These are phyloP conservation scores for Lasaia peninsularis DNA, from an alignment of 1,140 invertebrate genomes.

Conservation along the genomic window DNA sequence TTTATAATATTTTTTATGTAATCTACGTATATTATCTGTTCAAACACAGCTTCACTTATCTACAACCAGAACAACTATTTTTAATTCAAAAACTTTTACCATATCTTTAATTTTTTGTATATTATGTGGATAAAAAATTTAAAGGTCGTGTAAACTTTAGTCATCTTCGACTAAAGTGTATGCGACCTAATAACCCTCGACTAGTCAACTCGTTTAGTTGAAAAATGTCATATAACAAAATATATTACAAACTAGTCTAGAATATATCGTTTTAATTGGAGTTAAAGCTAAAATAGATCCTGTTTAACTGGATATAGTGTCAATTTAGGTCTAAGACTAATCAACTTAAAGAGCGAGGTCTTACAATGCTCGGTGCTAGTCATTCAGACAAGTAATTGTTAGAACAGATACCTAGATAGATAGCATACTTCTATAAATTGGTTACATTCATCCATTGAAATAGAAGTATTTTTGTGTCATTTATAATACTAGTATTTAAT, in stretches of 20 bases:
- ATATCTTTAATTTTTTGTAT: too few species aligned
- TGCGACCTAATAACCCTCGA: too few species aligned
- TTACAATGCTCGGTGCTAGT: slow-evolving; percentile 17
- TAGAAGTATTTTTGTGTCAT: slow-evolving; percentile 16
- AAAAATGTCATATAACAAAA: not conserved
- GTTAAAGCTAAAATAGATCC: slow-evolving; percentile 19
- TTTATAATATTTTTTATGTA: too few species aligned
- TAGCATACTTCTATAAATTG: slow-evolving; percentile 29
- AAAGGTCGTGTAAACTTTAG: too few species aligned
- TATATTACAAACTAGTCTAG: not conserved
- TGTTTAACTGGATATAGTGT: slow-evolving; percentile 19
- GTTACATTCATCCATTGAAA: slow-evolving; percentile 25
- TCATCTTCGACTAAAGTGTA: too few species aligned
- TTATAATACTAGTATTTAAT: not conserved
- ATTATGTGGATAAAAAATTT: too few species aligned
- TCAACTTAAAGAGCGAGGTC: slow-evolving; percentile 30
- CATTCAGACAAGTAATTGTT: slow-evolving; percentile 37
- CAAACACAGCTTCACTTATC: too few species aligned
- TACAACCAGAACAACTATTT: too few species aligned
- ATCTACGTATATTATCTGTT: too few species aligned
- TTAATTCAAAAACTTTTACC: too few species aligned
- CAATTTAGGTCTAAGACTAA: slow-evolving; percentile 27
- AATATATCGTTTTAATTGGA: slow-evolving; percentile 16
- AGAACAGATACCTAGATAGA: slow-evolving; percentile 43
- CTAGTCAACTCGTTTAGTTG: too few species aligned